phyloP scores from a whole-genome alignment of 2,797 vertebrate species.

The Danio albolineatus region DNA sequence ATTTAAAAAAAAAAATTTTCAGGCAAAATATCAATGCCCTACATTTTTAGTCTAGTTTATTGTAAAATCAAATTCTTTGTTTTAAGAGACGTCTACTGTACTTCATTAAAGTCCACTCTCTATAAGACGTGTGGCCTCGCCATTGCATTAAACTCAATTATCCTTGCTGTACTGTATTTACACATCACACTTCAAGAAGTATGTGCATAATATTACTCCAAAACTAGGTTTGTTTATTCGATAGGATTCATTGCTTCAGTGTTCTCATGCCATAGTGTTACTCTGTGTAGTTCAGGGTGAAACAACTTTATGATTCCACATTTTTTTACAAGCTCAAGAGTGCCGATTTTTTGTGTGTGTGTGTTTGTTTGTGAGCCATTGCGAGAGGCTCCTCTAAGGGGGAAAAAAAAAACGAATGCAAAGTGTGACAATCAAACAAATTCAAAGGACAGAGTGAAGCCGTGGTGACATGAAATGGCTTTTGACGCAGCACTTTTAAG shows the following conservation, averaged over 20 bases:
- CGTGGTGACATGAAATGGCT: slow-evolving; percentile 65
- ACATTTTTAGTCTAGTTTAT: no score
- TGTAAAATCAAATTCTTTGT: no score
- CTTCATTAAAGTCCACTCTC: no score
- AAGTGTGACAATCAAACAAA: slow-evolving; percentile 76
- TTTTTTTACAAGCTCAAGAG: slow-evolving; percentile 42
- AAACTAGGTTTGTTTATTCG: neutral
- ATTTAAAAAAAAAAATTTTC: no score
- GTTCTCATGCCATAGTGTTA: slow-evolving; percentile 12
- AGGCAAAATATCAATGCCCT: no score
- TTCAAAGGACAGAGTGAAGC: slow-evolving; percentile 80
- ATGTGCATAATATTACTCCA: slow-evolving; percentile 4
- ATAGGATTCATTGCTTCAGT: neutral
- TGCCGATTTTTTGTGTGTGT: slow-evolving; percentile 8
- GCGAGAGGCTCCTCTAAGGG: slow-evolving; percentile 45
- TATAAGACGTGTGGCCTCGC: no score
- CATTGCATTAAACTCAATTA: slow-evolving; percentile 19
- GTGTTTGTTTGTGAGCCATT: slow-evolving; percentile 41
- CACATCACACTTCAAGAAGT: slow-evolving; percentile 18
- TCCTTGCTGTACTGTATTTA: slow-evolving; percentile 15
- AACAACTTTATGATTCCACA: slow-evolving; percentile 27
- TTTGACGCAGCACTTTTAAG: slow-evolving; percentile 86
- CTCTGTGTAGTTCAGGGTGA: slow-evolving; percentile 24
- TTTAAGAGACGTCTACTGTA: no score
- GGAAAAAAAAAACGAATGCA: slow-evolving; percentile 56